Conservation (phyloP, 2,113 vertebrate species). For the Boulengeromyrus knoepffleri region DNA sequence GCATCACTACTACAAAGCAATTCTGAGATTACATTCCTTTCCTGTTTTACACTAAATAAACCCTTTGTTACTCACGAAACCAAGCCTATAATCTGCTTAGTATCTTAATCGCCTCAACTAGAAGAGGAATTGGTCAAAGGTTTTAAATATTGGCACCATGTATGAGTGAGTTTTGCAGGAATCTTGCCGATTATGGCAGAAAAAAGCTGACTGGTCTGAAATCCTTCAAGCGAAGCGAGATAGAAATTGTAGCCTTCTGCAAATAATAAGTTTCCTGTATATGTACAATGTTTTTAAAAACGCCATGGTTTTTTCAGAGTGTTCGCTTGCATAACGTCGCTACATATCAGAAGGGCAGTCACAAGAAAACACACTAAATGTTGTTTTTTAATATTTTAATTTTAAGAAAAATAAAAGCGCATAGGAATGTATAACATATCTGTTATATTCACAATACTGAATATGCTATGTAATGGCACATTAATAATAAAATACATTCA, state of each 20-base stretch:
- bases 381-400: constrained; percentile 7
- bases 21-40: neutral
- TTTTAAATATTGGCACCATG: neutral
- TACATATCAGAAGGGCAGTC: neutral
- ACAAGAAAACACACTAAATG: neutral
- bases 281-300: neutral
- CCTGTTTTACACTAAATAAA: neutral
- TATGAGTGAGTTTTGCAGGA: neutral
- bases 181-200: neutral
- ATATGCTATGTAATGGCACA: neutral
- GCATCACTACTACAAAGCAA: neutral
- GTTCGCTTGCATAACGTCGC: neutral
- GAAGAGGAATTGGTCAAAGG: neutral
- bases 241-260: neutral
- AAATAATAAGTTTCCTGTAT: neutral
- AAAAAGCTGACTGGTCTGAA: neutral
- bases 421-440: constrained; percentile 7
- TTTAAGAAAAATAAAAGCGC: constrained; percentile 10
- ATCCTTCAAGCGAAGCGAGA: neutral
- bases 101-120: neutral
- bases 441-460: neutral
- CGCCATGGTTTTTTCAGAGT: neutral
- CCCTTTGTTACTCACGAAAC: neutral
- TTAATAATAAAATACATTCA: constrained; percentile 10
- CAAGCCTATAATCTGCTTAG: neutral